Conservation (phyloP, 1,140 invertebrate genomes). For the Pristionchus pacificus region DNA sequence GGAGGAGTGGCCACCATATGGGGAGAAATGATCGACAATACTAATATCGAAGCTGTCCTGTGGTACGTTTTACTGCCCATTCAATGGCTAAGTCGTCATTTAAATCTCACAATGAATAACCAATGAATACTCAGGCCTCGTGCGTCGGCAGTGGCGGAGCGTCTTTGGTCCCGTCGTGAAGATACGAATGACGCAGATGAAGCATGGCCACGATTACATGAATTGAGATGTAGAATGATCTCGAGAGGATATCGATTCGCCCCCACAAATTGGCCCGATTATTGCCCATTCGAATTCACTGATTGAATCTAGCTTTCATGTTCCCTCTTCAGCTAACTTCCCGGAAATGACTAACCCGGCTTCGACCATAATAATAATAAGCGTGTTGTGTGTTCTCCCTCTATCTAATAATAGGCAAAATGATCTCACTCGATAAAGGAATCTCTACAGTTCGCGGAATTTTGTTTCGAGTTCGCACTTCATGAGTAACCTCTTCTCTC, state of each 20-base stretch:
- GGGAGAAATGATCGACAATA: constrained; percentile 63
- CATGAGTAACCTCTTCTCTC: too few relatives aligned
- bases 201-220: constrained; percentile 56
- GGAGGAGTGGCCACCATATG: constrained; percentile 86
- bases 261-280: constrained; percentile 53
- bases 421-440: too few relatives aligned
- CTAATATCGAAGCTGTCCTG: constrained; percentile 47
- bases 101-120: too few relatives aligned
- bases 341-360: neutral
- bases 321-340: neutral
- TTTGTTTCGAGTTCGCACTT: neutral
- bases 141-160: constrained; percentile 76
- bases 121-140: constrained; percentile 66
- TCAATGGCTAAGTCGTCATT: constrained; percentile 37
- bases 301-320: constrained; percentile 18
- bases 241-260: constrained; percentile 46
- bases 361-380: neutral
- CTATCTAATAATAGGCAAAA: too few relatives aligned
- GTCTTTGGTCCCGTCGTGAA: constrained; percentile 68
- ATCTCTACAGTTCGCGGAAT: neutral
- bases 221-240: constrained; percentile 53
- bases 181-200: constrained; percentile 41
- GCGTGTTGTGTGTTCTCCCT: neutral
- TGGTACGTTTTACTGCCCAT: constrained; percentile 39
- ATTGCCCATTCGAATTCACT: constrained; percentile 44